Evolutionary conservation across 2,888 invertebrate species (phyloP).

Genomic region (Drosophila macrothrix): DNA sequence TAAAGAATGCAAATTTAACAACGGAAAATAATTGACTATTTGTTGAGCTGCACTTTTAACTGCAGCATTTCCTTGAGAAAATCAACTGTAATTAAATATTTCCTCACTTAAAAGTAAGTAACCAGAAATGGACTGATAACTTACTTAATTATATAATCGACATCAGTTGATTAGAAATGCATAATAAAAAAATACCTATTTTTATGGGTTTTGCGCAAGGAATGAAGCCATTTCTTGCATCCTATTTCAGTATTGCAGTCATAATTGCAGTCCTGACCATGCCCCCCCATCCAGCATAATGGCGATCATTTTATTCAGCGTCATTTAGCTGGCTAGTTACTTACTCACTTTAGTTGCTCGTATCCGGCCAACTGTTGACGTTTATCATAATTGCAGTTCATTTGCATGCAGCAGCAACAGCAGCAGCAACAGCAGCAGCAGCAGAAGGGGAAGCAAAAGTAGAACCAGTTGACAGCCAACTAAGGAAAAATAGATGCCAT

Average conservation of each 20-base stretch:
- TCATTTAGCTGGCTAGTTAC: constrained; percentile 56
- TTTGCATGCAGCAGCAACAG: constrained; percentile 74
- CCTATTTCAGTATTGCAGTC: neutral
- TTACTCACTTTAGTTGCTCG: constrained; percentile 63
- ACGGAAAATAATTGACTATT: neutral
- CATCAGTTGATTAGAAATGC: neutral
- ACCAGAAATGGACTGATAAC: neutral
- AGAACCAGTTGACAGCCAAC: constrained; percentile 41
- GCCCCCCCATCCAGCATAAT: constrained; percentile 33
- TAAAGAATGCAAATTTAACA: neutral
- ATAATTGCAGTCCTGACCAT: neutral
- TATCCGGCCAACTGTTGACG: constrained; percentile 84
- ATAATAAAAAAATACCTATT: no score
- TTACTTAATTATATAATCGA: neutral
- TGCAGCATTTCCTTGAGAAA: neutral
- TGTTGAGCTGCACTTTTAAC: neutral
- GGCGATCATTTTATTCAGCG: constrained; percentile 61
- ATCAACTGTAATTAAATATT: neutral
- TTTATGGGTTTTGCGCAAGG: neutral
- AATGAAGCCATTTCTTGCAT: neutral
- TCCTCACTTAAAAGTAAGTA: neutral
- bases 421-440: neutral
- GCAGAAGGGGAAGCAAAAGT: neutral
- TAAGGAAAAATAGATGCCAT: constrained; percentile 47
- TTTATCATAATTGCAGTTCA: constrained; percentile 83